Conservation (phyloP, 2,113 vertebrate species). For the Calyptommatus sinebrachiatus region DNA sequence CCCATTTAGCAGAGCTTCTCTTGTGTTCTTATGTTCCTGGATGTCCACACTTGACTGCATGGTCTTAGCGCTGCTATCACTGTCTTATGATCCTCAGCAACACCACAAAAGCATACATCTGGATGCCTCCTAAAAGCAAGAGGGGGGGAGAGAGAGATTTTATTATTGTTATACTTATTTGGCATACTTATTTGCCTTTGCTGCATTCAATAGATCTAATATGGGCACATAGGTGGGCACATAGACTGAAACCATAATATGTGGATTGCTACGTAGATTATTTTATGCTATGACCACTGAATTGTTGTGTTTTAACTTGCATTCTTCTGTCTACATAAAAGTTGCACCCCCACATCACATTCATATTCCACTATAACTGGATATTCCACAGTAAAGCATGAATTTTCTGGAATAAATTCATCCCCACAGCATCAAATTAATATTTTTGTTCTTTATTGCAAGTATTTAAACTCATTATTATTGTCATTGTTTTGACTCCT, state of each 20-base stretch:
- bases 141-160: neutral
- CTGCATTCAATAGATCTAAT: neutral
- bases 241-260: neutral
- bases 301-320: neutral
- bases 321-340: neutral
- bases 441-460: neutral
- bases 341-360: too few species aligned
- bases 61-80: too few species aligned
- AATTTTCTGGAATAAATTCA: too few species aligned
- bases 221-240: neutral
- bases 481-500: conserved; percentile 14
- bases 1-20: too few species aligned
- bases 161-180: neutral
- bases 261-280: neutral
- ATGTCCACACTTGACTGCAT: too few species aligned
- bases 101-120: too few species aligned
- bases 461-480: neutral
- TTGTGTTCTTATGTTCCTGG: too few species aligned
- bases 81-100: too few species aligned
- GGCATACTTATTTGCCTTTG: neutral
- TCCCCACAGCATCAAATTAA: neutral
- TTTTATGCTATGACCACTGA: neutral
- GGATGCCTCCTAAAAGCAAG: too few species aligned
- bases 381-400: too few species aligned
- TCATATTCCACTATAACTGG: too few species aligned